A percentile compares a stretch with the other conserved stretches of the same genome.
Evolutionary conservation across 2,113 vertebrate genomes (phyloP).

Genomic region (Limanda limanda): DNA sequence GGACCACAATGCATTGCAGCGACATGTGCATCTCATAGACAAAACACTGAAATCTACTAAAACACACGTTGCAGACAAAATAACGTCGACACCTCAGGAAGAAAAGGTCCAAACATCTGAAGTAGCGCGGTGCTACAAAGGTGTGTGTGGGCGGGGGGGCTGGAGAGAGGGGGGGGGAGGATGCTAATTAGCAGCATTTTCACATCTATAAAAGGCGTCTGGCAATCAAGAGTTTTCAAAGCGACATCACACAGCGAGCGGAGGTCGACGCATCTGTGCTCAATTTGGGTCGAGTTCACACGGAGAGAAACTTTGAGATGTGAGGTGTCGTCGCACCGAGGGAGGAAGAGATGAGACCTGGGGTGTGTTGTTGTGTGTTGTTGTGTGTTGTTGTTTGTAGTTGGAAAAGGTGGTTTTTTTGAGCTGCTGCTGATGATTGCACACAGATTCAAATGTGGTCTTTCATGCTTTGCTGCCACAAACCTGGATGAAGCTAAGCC

Average conservation of each 20-base stretch:
- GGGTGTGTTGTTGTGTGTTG: no score
- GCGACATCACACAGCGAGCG: constrained; percentile 6
- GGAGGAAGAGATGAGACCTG: neutral
- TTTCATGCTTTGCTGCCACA: no score
- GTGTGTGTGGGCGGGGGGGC: constrained; percentile 2
- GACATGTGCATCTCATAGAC: neutral
- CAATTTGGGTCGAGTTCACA: constrained; percentile 55
- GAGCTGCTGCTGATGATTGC: no score
- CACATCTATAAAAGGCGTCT: constrained; percentile 67
- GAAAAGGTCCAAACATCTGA: constrained; percentile 1
- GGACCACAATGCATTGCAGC: neutral
- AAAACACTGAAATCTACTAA: constrained; percentile 12
- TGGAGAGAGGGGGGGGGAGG: neutral
- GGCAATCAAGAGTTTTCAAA: constrained; percentile 64
- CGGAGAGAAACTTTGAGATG: constrained; percentile 30
- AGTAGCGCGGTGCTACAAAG: constrained; percentile 16
- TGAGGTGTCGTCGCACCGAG: neutral
- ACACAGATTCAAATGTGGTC: no score
- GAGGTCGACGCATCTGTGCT: constrained; percentile 63
- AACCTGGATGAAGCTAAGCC: no score
- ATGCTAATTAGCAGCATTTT: constrained; percentile 68
- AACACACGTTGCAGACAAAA: neutral
- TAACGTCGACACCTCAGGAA: constrained; percentile 37
- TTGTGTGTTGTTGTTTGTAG: no score
- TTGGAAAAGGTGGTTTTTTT: no score